phyloP scores from a whole-genome alignment of 2,888 invertebrate species.

The Biston stratarius region DNA sequence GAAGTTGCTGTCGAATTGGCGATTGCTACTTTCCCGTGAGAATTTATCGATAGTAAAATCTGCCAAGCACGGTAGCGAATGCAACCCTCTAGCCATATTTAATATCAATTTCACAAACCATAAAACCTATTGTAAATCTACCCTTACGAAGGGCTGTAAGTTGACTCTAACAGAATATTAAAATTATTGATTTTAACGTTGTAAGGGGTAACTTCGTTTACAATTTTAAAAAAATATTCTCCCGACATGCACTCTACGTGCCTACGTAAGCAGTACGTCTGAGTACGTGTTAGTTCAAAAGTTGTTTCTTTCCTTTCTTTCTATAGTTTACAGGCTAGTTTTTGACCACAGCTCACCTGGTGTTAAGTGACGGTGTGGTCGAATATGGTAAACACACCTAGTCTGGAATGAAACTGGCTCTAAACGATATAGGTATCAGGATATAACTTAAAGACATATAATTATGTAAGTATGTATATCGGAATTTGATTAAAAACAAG shows the following conservation, averaged over 20 bases:
- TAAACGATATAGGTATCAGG: too few species aligned
- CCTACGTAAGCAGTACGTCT: too few species aligned
- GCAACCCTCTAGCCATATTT: conserved; percentile 27
- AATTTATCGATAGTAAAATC: conserved; percentile 20
- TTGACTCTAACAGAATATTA: conserved; percentile 28
- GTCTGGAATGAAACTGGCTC: too few species aligned
- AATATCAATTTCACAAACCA: conserved; percentile 69
- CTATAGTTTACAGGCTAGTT: too few species aligned
- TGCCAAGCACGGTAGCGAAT: conserved; percentile 47
- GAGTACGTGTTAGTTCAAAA: too few species aligned
- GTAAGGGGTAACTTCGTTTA: conserved; percentile 18
- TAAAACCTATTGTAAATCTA: conserved; percentile 62
- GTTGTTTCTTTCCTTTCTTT: too few species aligned
- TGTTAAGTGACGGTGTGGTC: too few species aligned
- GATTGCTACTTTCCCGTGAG: conserved; percentile 39
- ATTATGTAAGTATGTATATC: too few species aligned
- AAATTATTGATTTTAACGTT: conserved; percentile 41
- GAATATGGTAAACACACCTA: too few species aligned
- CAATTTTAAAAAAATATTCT: neutral
- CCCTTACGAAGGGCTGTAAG: conserved; percentile 40
- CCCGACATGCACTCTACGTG: neutral
- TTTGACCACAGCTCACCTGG: too few species aligned
- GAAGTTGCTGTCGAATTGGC: neutral
- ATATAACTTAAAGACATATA: too few species aligned
- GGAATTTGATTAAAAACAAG: too few species aligned